Conservation (phyloP, 2,113 vertebrate species). For the Callocephalon fimbriatum region DNA sequence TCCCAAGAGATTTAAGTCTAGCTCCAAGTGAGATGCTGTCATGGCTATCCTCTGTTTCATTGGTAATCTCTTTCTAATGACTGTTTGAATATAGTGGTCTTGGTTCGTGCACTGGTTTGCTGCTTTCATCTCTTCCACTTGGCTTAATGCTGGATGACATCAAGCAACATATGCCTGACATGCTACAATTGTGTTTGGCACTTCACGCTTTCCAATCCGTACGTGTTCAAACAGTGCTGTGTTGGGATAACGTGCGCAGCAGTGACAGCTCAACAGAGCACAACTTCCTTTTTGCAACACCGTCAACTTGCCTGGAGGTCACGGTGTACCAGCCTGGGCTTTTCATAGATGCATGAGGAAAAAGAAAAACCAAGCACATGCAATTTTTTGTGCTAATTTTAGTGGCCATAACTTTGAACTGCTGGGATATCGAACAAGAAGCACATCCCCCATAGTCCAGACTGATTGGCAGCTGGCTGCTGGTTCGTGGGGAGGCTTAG, state of each 20-base stretch:
- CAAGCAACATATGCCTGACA: conserved; percentile 7
- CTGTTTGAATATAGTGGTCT: background rate
- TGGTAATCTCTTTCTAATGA: background rate
- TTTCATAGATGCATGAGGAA: background rate
- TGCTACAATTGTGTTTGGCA: background rate
- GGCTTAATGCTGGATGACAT: conserved; percentile 43
- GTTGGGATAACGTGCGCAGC: background rate
- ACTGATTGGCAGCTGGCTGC: background rate
- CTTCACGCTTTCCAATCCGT: background rate
- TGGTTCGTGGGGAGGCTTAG: background rate
- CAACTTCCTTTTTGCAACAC: background rate
- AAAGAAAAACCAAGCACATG: background rate
- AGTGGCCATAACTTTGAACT: background rate
- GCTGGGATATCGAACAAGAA: background rate
- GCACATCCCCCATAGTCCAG: background rate
- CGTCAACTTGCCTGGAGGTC: background rate
- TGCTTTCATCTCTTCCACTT: background rate
- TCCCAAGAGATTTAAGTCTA: background rate
- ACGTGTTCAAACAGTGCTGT: background rate
- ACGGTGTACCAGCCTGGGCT: background rate
- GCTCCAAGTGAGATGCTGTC: background rate
- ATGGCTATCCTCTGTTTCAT: background rate
- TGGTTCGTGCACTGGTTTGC: background rate
- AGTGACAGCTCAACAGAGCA: background rate
- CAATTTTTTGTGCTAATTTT: background rate